Base-by-base conservation (phyloP, 2,888 invertebrate species). In the Macrosiphum euphorbiae region DNA sequence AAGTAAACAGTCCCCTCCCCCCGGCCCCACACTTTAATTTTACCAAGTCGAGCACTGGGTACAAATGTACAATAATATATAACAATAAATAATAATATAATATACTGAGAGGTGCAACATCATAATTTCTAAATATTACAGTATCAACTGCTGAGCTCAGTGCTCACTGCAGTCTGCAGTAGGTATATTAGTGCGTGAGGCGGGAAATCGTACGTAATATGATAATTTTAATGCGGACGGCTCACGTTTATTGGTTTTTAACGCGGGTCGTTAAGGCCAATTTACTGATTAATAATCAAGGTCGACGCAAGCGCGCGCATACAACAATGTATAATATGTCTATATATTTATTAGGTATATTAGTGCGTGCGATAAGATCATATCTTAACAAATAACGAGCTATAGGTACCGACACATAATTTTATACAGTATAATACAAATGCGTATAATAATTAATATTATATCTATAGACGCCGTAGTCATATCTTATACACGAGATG, bases 221-320 rank as follows among this genome's bases (percentile, higher is more conserved):
- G 16, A 35, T 35, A 35, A 78, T 78, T 78, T 35, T 78, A 78
- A 35, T 35, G 20, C 35, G 5, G 26, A 11, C 85, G 28, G 86
- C 47, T 28, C 13, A 13, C 47, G 47, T 86, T 44, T 86, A 47
- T 47, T 47, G 28, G 44, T 86, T 47, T 44, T 86, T n/a, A 47
- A 86, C 28, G 44, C 58, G n/a, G 90, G 90, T 61, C 90, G 28
- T 90, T 67, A 61, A 47, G 61, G 90, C 61, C 47, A 90, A 90
- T 90, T 61, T 24, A 90, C 61, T 61, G 47, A 90, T 90, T 90
- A 67, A 90, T 5, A n/a, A 61, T 67, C 90, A 90, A 90, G 90
- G 90, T 90, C 90, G 90, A 28, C 89, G 20, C 78, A 16, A 35
- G 35, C 78, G 78, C 78, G 78, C 78, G 35, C 35, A 78, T 8